Evolutionary conservation across 2,797 vertebrate genomes (phyloP).

Genomic region (Acanthornis magna): DNA sequence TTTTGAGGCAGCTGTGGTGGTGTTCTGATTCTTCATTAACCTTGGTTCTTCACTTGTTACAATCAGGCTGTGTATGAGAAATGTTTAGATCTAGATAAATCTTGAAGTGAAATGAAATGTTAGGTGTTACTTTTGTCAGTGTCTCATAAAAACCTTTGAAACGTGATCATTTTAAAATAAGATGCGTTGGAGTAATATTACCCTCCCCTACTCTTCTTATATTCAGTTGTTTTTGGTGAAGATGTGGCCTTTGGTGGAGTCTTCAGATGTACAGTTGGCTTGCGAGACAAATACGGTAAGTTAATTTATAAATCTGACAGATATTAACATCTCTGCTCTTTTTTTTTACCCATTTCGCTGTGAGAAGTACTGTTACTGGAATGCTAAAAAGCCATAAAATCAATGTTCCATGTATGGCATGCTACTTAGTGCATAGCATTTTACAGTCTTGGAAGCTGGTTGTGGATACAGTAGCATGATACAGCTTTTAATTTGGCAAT

Average conservation of each 20-base stretch:
- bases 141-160: neutral
- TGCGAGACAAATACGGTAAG: conserved; percentile 97
- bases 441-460: neutral
- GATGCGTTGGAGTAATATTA: neutral
- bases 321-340: neutral
- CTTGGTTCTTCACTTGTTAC: neutral
- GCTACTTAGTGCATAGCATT: neutral
- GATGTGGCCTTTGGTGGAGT: conserved; percentile 98
- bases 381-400: neutral
- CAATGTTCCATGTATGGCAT: neutral
- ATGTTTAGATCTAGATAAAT: neutral
- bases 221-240: conserved; percentile 96
- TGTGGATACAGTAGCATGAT: neutral
- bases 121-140: neutral
- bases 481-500: neutral
- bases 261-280: conserved; percentile 96
- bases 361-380: neutral
- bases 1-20: neutral
- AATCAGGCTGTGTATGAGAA: neutral
- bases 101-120: neutral
- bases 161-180: neutral
- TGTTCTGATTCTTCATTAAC: neutral
- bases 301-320: neutral
- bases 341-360: neutral
- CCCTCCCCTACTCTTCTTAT: neutral